A percentile compares a stretch with the other conserved stretches of the same genome.
These are phyloP conservation scores for Origma solitaria DNA, from an alignment of 2,113 vertebrate genomes.

Conservation along the genomic window DNA sequence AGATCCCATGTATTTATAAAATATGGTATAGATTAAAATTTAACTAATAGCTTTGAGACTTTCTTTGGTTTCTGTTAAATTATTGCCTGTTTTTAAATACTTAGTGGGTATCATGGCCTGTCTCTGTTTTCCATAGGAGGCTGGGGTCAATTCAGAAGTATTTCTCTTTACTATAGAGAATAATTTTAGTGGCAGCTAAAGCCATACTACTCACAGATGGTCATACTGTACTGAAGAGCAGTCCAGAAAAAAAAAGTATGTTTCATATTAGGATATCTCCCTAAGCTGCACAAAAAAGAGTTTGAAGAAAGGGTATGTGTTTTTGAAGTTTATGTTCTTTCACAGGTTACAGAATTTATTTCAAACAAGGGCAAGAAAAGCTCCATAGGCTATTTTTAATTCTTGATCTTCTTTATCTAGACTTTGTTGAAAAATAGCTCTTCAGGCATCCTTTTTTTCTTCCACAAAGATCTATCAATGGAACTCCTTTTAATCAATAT, in stretches of 20 bases:
- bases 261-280: background rate
- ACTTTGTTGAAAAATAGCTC: background rate
- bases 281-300: background rate
- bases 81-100: constrained; percentile 1
- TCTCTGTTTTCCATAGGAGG: background rate
- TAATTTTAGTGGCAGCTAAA: background rate
- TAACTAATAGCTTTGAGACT: constrained; percentile 28
- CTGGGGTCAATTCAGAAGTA: background rate
- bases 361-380: background rate
- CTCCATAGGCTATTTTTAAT: background rate
- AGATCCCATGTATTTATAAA: constrained; percentile 24
- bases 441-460: background rate
- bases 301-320: background rate
- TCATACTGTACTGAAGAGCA: background rate
- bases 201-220: background rate
- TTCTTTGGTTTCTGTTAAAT: constrained; percentile 35
- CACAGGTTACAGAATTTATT: background rate
- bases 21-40: constrained; percentile 16
- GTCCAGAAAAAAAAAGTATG: background rate
- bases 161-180: background rate
- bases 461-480: background rate
- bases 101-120: background rate
- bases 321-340: background rate
- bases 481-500: background rate
- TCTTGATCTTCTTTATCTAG: background rate